phyloP scores from a whole-genome alignment of 1,140 invertebrate species.

The Leptopilina boulardi region DNA sequence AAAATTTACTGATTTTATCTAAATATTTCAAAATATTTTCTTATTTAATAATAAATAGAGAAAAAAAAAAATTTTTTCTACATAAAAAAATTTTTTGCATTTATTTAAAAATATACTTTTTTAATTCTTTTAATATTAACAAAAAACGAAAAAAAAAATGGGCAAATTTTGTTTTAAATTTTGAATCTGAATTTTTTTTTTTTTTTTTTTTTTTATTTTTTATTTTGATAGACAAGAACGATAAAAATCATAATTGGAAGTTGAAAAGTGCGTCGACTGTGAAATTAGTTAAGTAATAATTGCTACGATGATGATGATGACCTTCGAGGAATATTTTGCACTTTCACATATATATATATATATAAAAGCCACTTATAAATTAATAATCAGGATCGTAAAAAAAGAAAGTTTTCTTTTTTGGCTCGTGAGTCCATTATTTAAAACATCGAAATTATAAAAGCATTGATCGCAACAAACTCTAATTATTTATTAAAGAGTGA shows the following conservation, averaged over 20 bases:
- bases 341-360: not conserved
- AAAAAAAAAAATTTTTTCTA: too few relatives aligned
- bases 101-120: too few relatives aligned
- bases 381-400: not conserved
- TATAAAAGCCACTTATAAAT: not conserved
- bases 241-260: not conserved
- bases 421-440: not conserved
- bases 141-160: too few relatives aligned
- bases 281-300: conserved; percentile 27
- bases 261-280: not conserved
- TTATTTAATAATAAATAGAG: too few relatives aligned
- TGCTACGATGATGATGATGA: not conserved
- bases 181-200: not conserved
- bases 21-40: too few relatives aligned
- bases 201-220: not conserved
- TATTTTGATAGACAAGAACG: not conserved
- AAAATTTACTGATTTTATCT: too few relatives aligned
- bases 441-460: not conserved
- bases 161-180: not conserved
- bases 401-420: not conserved
- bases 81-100: too few relatives aligned
- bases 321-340: not conserved
- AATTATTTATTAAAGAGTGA: not conserved
- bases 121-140: too few relatives aligned
- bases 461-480: not conserved